Conservation (phyloP, 2,797 vertebrate genomes). For the Poeciliopsis paucimaculata region DNA sequence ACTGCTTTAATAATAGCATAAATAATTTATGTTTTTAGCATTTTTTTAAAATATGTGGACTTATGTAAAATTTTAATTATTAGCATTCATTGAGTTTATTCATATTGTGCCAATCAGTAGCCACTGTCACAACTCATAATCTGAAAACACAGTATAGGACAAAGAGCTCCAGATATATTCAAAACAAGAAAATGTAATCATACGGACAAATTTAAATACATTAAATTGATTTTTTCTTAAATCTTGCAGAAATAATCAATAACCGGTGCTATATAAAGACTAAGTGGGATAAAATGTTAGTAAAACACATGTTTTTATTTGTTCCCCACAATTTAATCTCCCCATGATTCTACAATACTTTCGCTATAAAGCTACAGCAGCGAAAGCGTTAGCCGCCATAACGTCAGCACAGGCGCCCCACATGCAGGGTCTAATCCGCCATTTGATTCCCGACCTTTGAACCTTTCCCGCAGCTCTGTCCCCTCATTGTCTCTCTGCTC, state of each 20-base stretch:
- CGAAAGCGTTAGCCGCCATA: neutral
- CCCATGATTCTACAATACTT: neutral
- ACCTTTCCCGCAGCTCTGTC: neutral
- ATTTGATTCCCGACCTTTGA: neutral
- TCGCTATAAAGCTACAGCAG: neutral
- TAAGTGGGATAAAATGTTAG: neutral
- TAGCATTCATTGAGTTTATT: neutral
- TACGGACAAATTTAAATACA: neutral
- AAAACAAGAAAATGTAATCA: neutral
- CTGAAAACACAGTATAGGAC: neutral
- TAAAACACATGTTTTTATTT: neutral
- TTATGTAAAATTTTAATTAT: neutral
- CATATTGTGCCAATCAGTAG: neutral
- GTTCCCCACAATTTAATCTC: neutral
- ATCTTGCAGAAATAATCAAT: neutral
- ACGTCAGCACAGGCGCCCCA: neutral
- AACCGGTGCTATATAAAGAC: neutral
- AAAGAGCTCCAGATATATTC: neutral
- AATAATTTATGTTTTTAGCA: neutral
- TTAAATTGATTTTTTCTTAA: neutral
- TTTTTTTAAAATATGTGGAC: neutral
- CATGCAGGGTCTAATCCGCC: neutral
- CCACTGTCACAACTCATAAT: neutral
- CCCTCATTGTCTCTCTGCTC: neutral
- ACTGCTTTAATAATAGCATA: neutral